Conservation (phyloP, 2,113 vertebrate species). For the Aptenodytes patagonicus region DNA sequence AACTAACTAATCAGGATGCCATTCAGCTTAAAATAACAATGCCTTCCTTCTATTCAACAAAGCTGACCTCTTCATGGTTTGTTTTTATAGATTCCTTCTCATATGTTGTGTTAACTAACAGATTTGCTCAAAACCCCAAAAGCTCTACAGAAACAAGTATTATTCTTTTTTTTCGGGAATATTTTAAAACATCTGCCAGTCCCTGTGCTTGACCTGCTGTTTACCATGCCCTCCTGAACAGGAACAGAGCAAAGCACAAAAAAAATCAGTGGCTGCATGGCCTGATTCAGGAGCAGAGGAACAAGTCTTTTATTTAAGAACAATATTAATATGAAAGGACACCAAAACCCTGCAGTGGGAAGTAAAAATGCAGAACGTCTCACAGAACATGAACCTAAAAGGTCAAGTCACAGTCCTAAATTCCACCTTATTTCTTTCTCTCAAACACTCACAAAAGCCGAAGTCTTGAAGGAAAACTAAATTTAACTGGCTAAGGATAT, state of each 20-base stretch:
- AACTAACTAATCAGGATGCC: neutral
- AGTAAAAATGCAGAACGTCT: neutral
- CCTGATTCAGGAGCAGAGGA: neutral
- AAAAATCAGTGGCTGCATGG: neutral
- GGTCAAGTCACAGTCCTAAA: neutral
- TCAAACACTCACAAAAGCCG: neutral
- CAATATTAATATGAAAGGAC: neutral
- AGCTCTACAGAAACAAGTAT: neutral
- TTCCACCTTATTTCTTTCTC: neutral
- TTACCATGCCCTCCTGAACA: neutral
- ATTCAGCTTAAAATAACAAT: neutral
- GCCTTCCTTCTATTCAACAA: neutral
- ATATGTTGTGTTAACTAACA: neutral
- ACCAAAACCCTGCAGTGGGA: neutral
- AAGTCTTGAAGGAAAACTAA: neutral
- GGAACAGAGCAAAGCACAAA: neutral
- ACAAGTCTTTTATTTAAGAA: neutral
- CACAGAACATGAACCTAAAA: neutral
- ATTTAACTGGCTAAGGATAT: neutral
- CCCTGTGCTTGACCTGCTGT: neutral
- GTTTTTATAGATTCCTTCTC: neutral
- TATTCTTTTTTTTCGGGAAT: neutral
- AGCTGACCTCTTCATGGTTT: neutral
- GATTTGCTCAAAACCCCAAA: neutral
- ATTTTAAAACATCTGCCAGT: neutral